phyloP scores from a whole-genome alignment of 2,888 invertebrate species.

The Heteromurus nitidus region DNA sequence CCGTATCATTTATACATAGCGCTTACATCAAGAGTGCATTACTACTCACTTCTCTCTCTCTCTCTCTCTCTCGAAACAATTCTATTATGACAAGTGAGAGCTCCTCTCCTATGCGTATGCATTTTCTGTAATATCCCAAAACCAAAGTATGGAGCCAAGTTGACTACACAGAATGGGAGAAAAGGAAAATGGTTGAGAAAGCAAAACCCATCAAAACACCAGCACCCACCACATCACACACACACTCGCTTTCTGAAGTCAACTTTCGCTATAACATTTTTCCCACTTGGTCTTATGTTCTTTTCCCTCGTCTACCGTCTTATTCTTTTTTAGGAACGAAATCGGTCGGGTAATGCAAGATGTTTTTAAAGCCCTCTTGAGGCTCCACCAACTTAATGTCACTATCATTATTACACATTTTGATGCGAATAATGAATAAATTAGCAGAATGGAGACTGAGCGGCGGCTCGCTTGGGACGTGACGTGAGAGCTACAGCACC shows the following conservation, averaged over 20 bases:
- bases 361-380: slow-evolving; percentile 74
- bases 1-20: slow-evolving; percentile 51
- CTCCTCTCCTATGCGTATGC: background rate
- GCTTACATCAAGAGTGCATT: slow-evolving; percentile 41
- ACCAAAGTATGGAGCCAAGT: background rate
- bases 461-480: slow-evolving; percentile 71
- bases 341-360: slow-evolving; percentile 72
- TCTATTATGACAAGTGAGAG: slow-evolving; percentile 48
- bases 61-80: slow-evolving; percentile 29
- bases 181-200: background rate
- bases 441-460: slow-evolving; percentile 73
- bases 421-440: slow-evolving; percentile 74
- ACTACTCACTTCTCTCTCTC: slow-evolving; percentile 4
- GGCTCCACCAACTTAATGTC: slow-evolving; percentile 73
- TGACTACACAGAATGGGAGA: background rate
- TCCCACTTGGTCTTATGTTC: slow-evolving; percentile 9
- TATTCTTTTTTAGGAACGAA: too few relatives aligned
- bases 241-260: slow-evolving; percentile 1
- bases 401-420: slow-evolving; percentile 74
- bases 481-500: slow-evolving; percentile 73
- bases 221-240: background rate
- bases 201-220: too few relatives aligned
- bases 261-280: background rate
- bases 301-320: slow-evolving; percentile 4
- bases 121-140: slow-evolving; percentile 10